phyloP scores from a whole-genome alignment of 2,888 invertebrate species.

The Agrilus mali region DNA sequence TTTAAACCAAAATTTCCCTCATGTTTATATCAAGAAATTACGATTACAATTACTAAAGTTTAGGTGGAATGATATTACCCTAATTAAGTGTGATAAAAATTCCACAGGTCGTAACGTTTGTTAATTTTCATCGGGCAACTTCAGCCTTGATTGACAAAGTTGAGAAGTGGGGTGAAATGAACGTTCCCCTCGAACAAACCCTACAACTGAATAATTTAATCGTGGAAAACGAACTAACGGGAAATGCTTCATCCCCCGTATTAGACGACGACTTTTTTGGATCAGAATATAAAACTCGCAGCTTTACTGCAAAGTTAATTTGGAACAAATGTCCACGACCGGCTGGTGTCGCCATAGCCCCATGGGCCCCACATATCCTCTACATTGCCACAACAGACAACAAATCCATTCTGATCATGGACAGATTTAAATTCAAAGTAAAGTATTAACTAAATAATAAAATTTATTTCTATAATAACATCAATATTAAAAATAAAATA shows the following conservation, averaged over 20 bases:
- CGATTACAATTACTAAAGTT: no score
- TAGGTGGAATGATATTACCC: no score
- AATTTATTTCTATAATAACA: neutral
- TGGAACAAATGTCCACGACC: constrained; percentile 50
- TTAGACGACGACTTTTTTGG: no score
- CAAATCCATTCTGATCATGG: constrained; percentile 22
- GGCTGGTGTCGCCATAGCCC: constrained; percentile 52
- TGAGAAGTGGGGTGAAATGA: constrained; percentile 41
- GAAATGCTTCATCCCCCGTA: no score
- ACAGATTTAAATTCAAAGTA: constrained; percentile 16
- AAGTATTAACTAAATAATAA: no score
- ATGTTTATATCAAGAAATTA: no score
- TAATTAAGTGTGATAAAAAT: neutral
- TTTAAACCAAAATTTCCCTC: no score
- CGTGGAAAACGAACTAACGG: no score
- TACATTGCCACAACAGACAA: constrained; percentile 49
- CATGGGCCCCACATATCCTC: constrained; percentile 48
- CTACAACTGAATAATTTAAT: no score
- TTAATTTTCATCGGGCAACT: constrained; percentile 44
- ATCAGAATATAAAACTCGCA: constrained; percentile 25
- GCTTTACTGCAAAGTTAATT: constrained; percentile 41
- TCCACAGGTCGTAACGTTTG: constrained; percentile 40
- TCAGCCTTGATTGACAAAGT: constrained; percentile 43
- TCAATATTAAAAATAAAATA: neutral
- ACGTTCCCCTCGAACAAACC: no score